Evolutionary conservation across 1,140 invertebrate genomes (phyloP).

Genomic region (Papilio polyxenes): DNA sequence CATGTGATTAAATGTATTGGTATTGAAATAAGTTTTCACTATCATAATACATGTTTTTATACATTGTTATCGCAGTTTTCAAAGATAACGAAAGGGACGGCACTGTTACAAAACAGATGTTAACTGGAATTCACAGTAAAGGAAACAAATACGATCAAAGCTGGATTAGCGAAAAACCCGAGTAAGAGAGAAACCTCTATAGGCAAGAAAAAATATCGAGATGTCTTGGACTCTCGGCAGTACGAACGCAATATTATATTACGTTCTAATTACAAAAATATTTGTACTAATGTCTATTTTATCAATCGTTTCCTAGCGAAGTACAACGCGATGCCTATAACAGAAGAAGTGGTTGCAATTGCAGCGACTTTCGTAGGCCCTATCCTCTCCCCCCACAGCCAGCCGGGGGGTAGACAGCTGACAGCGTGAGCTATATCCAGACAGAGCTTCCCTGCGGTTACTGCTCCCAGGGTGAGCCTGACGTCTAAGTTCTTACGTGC

Average conservation of each 20-base stretch:
- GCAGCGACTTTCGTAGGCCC: conserved; percentile 87
- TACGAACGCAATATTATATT: neutral
- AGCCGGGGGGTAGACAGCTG: conserved; percentile 89
- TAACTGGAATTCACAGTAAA: too few species aligned
- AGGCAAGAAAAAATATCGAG: too few species aligned
- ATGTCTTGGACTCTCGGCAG: neutral
- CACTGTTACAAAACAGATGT: too few species aligned
- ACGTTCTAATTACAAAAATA: neutral
- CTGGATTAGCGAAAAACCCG: too few species aligned
- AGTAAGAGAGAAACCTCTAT: too few species aligned
- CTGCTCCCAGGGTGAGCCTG: conserved; percentile 80
- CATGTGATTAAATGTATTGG: too few species aligned
- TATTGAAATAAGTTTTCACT: too few species aligned
- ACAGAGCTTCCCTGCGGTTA: conserved; percentile 84
- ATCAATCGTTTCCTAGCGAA: conserved; percentile 75
- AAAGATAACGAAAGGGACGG: too few species aligned
- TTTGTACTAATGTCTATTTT: conserved; percentile 54
- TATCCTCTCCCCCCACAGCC: conserved; percentile 89
- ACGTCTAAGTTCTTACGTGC: conserved; percentile 56
- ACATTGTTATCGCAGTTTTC: too few species aligned
- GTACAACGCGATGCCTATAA: conserved; percentile 83
- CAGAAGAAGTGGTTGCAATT: conserved; percentile 87
- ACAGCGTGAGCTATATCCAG: conserved; percentile 90
- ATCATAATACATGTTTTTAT: too few species aligned
- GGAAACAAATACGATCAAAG: too few species aligned